These are phyloP conservation scores for Tiliqua scincoides DNA, from an alignment of 2,113 vertebrate species.

Conservation along the genomic window DNA sequence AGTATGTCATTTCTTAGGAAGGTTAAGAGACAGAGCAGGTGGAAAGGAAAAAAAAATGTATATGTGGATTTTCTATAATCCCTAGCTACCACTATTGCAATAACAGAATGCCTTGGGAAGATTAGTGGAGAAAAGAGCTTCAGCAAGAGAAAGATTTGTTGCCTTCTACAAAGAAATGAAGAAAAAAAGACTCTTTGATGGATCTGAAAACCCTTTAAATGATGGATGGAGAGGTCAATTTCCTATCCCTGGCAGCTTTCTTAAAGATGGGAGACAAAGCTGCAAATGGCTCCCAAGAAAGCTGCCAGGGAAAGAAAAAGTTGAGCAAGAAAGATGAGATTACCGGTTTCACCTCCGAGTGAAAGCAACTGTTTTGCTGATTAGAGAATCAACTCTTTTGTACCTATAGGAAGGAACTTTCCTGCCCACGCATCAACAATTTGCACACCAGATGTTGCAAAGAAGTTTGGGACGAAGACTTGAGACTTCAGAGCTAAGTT, in stretches of 20 bases:
- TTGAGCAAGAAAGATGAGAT: neutral
- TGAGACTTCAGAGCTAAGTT: neutral
- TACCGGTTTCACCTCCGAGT: neutral
- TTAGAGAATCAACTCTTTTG: neutral
- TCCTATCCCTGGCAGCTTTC: neutral
- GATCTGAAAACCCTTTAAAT: conserved; percentile 28
- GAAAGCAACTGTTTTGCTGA: neutral
- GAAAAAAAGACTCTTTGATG: neutral
- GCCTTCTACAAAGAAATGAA: neutral
- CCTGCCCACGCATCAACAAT: no score
- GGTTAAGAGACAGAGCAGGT: neutral
- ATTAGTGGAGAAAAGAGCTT: neutral
- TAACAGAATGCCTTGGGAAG: conserved; percentile 15
- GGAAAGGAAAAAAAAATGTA: neutral
- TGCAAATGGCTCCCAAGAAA: neutral
- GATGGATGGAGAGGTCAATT: conserved; percentile 24
- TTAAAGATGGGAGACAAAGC: neutral
- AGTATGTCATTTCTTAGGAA: neutral
- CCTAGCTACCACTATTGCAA: conserved; percentile 3
- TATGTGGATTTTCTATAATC: conserved; percentile 9
- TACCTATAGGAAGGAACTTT: neutral
- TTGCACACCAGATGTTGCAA: neutral
- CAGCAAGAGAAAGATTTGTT: neutral
- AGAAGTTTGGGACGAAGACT: no score
- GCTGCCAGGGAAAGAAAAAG: neutral